phyloP scores from a whole-genome alignment of 2,888 invertebrate species.

The Heliconius cydno region DNA sequence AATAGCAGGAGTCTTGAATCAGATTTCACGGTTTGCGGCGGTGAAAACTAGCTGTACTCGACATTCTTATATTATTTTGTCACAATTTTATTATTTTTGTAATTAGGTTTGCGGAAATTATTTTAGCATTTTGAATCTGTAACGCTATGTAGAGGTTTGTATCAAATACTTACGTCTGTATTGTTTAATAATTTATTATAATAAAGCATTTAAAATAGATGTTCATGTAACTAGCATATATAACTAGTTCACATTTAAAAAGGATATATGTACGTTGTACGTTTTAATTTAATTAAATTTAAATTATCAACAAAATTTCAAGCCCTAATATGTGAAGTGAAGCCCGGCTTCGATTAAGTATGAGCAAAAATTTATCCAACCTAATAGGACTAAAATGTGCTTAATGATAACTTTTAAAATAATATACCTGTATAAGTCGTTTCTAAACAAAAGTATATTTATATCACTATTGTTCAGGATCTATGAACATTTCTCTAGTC shows the following conservation, averaged over 20 bases:
- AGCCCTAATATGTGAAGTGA: background rate
- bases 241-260: background rate
- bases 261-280: background rate
- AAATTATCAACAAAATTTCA: background rate
- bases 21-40: slow-evolving; percentile 63
- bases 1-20: slow-evolving; percentile 58
- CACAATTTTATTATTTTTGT: slow-evolving; percentile 34
- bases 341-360: background rate
- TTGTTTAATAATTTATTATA: background rate
- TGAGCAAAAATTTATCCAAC: background rate
- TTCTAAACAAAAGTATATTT: slow-evolving; percentile 56
- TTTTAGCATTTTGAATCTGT: background rate
- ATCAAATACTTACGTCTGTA: background rate
- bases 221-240: background rate
- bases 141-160: background rate
- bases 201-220: background rate
- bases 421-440: too few relatives aligned
- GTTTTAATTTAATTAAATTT: background rate
- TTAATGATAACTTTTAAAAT: background rate
- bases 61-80: slow-evolving; percentile 56
- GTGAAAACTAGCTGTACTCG: slow-evolving; percentile 59
- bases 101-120: slow-evolving; percentile 20
- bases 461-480: slow-evolving; percentile 74
- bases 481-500: slow-evolving; percentile 56
- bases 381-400: background rate